Evolutionary conservation across 2,888 invertebrate species (phyloP), one percentile per base, ranked within the genome.

Genomic region (Sialis lutaria): DNA sequence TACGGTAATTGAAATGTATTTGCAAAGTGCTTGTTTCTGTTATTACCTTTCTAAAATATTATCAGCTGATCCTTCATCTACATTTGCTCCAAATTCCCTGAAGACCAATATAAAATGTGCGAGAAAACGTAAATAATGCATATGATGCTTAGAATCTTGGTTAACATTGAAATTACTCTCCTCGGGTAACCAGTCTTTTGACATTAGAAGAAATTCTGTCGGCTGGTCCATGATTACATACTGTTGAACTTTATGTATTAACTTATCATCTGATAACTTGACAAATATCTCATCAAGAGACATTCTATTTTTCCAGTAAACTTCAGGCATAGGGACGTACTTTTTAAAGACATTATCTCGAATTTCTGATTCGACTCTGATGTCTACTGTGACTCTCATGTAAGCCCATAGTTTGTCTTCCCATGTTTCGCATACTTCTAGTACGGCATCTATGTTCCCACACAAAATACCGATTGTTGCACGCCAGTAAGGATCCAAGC

Each of bases 341-440:
- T 63, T 62, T 54, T 68, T 72, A 31, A 70, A 60, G 53, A 74
- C 72, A 49, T 71, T 69, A 30, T 74, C 72, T 34, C 82, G 65
- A 32, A 87, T 68, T 64, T 85, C 83, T 48, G 76, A 78, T 60
- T 95, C 93, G 0, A 92, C 89, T 52, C 82, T 73, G 9, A 82
- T 76, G 60, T 93, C 92, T 49, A 92, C 81, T 60, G 88, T 76
- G 0, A 81, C 76, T 58, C 78, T 79, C 52, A 89, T 69, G 61
- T 89, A 82, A 1, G 89, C 86, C 95, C 95, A 96, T 31, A 95
- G 67, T 51, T 82, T 68, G 63, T 96, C 95, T 57, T 87, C 81
- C 93, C 93, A 96, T 31, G 77, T 79, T n/a, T 70, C 69, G 51
- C 88, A 82, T 8, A 82, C 77, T 0, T 80, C 72, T 37, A 92